Evolutionary conservation across 2,797 vertebrate genomes (phyloP).

Genomic region (Hirundo rustica): DNA sequence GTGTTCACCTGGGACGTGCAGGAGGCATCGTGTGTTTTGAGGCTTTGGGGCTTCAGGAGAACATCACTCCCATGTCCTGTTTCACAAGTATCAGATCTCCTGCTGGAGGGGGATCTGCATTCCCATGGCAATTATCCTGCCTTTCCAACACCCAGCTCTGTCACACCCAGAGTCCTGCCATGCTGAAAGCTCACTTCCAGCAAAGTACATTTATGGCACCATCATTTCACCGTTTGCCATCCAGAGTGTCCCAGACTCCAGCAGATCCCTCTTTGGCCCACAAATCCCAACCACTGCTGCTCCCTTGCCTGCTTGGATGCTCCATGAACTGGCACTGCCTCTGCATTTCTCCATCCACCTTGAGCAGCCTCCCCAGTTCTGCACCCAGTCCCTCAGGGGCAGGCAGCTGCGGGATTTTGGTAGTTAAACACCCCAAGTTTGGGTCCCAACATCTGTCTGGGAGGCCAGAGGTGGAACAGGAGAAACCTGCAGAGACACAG

Average conservation of each 20-base stretch:
- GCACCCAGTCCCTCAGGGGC: too few relatives aligned
- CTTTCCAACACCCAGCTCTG: background rate
- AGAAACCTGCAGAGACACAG: background rate
- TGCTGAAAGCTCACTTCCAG: background rate
- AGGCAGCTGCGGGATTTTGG: background rate
- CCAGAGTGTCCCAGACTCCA: background rate
- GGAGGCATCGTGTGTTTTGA: background rate
- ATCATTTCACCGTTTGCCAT: background rate
- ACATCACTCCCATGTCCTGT: fast-evolving
- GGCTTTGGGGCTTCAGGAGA: background rate
- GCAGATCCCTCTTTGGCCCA: background rate
- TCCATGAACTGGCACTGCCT: fast-evolving
- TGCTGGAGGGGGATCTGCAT: background rate
- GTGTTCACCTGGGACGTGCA: background rate
- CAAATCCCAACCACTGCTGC: background rate
- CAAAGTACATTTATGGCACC: background rate
- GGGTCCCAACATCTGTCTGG: background rate
- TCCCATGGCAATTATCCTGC: background rate
- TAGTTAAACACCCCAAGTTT: background rate
- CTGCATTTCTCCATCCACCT: background rate
- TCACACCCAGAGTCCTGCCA: background rate
- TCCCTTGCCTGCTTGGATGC: background rate
- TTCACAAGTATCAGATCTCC: background rate
- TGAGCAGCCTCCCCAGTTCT: background rate
- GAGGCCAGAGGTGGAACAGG: background rate